A percentile compares a stretch with the other conserved stretches of the same genome.
phyloP scores from a whole-genome alignment of 2,797 vertebrate genomes.

The Cygnus olor region DNA sequence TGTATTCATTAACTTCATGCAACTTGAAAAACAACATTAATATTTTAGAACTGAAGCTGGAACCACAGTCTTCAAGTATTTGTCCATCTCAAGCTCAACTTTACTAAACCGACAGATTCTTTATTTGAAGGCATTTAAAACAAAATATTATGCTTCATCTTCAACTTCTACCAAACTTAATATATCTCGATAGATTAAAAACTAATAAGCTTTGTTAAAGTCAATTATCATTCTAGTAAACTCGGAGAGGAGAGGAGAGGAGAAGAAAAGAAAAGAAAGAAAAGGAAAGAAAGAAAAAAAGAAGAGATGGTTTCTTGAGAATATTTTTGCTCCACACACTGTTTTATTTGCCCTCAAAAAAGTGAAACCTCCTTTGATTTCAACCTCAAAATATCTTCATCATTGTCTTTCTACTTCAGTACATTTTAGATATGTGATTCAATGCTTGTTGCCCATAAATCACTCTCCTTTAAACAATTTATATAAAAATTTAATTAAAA shows the following conservation, averaged over 20 bases:
- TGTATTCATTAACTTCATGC: not conserved
- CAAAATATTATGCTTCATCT: not conserved
- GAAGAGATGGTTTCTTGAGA: not conserved
- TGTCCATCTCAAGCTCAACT: not conserved
- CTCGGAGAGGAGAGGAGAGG: too few relatives aligned
- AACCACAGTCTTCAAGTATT: not conserved
- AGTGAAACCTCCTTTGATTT: not conserved
- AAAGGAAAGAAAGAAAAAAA: too few relatives aligned
- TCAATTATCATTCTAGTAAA: not conserved
- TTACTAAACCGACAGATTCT: not conserved
- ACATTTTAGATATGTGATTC: not conserved
- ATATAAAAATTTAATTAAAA: slow-evolving; percentile 8
- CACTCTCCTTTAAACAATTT: not conserved
- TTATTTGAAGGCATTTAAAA: not conserved
- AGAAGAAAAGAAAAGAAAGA: too few relatives aligned
- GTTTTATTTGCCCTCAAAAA: not conserved
- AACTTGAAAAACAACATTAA: not conserved
- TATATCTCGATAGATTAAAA: not conserved
- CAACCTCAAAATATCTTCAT: not conserved
- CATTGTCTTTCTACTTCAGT: not conserved
- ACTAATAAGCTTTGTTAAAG: not conserved
- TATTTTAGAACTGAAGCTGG: not conserved
- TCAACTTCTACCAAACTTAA: not conserved
- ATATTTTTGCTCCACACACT: not conserved
- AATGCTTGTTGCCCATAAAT: not conserved